A percentile compares a stretch with the other conserved stretches of the same genome.
Evolutionary conservation across 2,888 invertebrate genomes (phyloP).

Genomic region (Neelides folsomi): DNA sequence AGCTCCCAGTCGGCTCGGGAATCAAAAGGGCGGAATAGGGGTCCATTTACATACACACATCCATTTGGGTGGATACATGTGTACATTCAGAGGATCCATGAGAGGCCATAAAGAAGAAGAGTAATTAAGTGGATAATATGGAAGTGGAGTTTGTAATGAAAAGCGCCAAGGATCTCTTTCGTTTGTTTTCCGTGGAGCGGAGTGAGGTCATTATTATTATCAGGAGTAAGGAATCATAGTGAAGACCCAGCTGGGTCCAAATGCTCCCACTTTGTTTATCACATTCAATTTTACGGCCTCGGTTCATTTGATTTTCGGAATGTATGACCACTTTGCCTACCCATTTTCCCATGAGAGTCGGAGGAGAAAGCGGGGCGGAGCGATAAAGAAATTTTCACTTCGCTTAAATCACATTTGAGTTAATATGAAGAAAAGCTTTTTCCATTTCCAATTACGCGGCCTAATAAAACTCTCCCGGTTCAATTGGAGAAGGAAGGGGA

Average conservation of each 20-base stretch:
- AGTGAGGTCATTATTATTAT: too few species aligned
- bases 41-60: too few species aligned
- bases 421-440: conserved; percentile 9
- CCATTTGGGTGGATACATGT: too few species aligned
- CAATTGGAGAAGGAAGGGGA: conserved; percentile 7
- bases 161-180: too few species aligned
- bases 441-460: conserved; percentile 29
- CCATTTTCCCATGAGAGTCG: neutral
- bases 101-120: too few species aligned
- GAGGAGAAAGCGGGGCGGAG: neutral
- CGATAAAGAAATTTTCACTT: conserved; percentile 1
- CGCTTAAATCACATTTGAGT: neutral
- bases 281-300: conserved; percentile 16
- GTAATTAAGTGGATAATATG: too few species aligned
- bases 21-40: too few species aligned
- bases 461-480: conserved; percentile 2
- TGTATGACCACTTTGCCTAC: conserved; percentile 13
- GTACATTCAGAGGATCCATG: too few species aligned
- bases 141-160: too few species aligned
- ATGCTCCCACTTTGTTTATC: conserved; percentile 15
- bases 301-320: conserved; percentile 20
- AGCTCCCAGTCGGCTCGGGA: too few species aligned
- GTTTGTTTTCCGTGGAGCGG: too few species aligned
- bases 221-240: neutral
- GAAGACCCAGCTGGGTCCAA: conserved; percentile 16